phyloP scores from a whole-genome alignment of 23 tunicate genomes.

The Pegea sp. region DNA sequence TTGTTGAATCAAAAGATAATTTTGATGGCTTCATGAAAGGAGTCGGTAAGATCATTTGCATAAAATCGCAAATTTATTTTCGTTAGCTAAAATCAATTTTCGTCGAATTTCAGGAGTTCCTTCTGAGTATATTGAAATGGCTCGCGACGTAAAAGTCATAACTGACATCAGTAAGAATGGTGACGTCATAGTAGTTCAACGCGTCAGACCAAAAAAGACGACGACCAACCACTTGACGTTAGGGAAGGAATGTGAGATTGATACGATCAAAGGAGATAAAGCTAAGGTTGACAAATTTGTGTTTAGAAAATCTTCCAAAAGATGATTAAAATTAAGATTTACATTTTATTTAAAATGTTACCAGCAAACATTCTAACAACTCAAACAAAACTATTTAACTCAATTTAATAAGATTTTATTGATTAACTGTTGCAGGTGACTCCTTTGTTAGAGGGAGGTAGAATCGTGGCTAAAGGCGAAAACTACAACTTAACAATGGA shows the following conservation, averaged over 20 bases:
- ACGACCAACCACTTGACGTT: conserved; percentile 38
- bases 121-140: conserved; percentile 27
- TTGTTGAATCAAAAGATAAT: conserved; percentile 18
- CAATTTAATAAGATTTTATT: no score
- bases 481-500: conserved; percentile 19
- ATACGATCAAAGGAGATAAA: conserved; percentile 35
- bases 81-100: no score
- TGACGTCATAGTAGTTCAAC: conserved; percentile 24
- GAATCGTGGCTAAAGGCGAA: conserved; percentile 19
- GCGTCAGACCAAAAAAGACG: conserved; percentile 30
- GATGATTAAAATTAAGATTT: background rate
- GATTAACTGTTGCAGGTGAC: conserved; percentile 23
- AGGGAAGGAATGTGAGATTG: conserved; percentile 37
- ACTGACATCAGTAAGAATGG: conserved; percentile 40
- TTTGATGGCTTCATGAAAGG: conserved; percentile 37
- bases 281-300: conserved; percentile 15
- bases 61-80: background rate
- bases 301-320: background rate
- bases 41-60: conserved; percentile 10
- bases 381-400: no score
- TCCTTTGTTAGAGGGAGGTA: conserved; percentile 15
- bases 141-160: conserved; percentile 4
- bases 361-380: no score
- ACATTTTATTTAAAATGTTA: no score
- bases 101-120: conserved; percentile 27